Evolutionary conservation across 2,888 invertebrate species (phyloP).

Genomic region (Andrena fulva): DNA sequence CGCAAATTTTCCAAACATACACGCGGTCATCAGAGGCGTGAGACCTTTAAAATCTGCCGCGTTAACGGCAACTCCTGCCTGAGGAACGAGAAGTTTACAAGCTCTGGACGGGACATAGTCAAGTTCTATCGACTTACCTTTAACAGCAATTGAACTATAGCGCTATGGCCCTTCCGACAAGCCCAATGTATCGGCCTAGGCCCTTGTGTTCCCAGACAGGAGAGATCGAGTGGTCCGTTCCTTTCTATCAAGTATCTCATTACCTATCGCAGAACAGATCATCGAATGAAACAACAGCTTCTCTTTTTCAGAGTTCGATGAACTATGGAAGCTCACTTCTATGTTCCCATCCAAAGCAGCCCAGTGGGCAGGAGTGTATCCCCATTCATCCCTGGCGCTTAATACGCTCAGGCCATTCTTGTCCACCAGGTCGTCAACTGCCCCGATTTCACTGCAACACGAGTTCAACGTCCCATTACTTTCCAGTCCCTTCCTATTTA

Average conservation of each 20-base stretch:
- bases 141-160: conserved; percentile 91
- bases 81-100: conserved; percentile 66
- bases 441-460: conserved; percentile 90
- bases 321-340: conserved; percentile 85
- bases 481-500: background rate
- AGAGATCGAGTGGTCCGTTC: conserved; percentile 93
- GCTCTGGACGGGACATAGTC: background rate
- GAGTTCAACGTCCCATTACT: background rate
- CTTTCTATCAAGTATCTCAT: conserved; percentile 94
- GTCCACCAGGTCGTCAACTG: conserved; percentile 93
- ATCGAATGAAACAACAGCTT: background rate
- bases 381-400: conserved; percentile 94
- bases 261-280: conserved; percentile 82
- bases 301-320: background rate
- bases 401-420: conserved; percentile 90
- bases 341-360: conserved; percentile 95
- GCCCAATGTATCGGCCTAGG: conserved; percentile 98
- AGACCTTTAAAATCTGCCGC: conserved; percentile 95
- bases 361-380: conserved; percentile 97
- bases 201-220: conserved; percentile 95
- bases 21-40: conserved; percentile 96
- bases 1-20: conserved; percentile 96
- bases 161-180: conserved; percentile 96
- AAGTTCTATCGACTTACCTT: conserved; percentile 80
- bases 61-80: conserved; percentile 95